Evolutionary conservation across 2,888 invertebrate species (phyloP).

Genomic region (Leptogaster cylindrica): DNA sequence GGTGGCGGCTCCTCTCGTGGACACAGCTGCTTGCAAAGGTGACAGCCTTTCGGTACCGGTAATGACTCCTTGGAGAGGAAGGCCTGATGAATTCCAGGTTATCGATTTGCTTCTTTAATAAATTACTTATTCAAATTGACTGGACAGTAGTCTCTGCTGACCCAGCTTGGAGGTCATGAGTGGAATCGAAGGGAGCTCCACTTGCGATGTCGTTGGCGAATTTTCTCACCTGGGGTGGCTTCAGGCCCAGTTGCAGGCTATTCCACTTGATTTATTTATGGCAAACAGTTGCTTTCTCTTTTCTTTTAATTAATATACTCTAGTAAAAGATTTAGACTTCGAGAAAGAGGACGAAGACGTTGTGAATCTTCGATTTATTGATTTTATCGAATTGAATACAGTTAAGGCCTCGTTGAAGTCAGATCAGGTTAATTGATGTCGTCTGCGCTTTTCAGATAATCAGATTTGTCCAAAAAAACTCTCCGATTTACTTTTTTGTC

Average conservation of each 20-base stretch:
- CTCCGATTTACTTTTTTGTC: slow-evolving; percentile 42
- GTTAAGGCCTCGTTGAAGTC: slow-evolving; percentile 35
- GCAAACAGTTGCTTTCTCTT: slow-evolving; percentile 9
- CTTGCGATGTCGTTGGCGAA: slow-evolving; percentile 14
- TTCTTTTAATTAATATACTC: slow-evolving; percentile 27
- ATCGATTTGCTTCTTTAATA: slow-evolving; percentile 34
- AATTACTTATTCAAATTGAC: slow-evolving; percentile 35
- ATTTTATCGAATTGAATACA: slow-evolving; percentile 9
- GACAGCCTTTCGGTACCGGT: slow-evolving; percentile 13
- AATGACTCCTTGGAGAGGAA: slow-evolving; percentile 26
- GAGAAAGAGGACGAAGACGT: slow-evolving; percentile 31
- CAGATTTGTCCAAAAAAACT: background rate
- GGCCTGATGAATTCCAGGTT: slow-evolving; percentile 29
- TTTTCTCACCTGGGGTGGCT: background rate
- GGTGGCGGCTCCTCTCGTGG: slow-evolving; percentile 13
- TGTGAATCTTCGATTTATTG: slow-evolving; percentile 32
- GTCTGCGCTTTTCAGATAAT: background rate
- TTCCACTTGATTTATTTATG: slow-evolving; percentile 13
- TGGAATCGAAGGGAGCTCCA: background rate
- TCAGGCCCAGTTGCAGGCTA: background rate
- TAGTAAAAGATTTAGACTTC: slow-evolving; percentile 40
- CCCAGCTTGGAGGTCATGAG: background rate
- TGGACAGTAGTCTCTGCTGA: background rate
- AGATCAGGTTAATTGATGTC: slow-evolving; percentile 14
- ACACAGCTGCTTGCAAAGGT: too few relatives aligned